Evolutionary conservation across 2,797 vertebrate genomes (phyloP).

Genomic region (Enteromius trimaculatus): DNA sequence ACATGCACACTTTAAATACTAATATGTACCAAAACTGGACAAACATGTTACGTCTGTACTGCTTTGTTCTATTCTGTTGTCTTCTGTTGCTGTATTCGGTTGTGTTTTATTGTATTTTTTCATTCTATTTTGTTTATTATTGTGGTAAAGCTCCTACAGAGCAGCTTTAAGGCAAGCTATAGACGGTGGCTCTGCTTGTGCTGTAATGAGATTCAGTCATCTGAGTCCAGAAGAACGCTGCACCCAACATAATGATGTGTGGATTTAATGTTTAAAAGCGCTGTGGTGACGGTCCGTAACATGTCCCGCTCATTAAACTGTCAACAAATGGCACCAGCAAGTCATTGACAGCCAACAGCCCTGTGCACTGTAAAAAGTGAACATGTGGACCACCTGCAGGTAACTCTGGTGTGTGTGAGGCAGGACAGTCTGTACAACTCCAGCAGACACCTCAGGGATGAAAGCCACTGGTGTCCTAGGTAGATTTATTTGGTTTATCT

Average conservation of each 20-base stretch:
- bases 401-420: not conserved
- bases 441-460: not conserved
- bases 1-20: too few relatives aligned
- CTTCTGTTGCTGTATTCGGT: not conserved
- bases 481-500: not conserved
- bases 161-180: not conserved
- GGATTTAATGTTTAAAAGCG: constrained; percentile 42
- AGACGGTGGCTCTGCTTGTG: not conserved
- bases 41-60: not conserved
- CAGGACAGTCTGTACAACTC: not conserved
- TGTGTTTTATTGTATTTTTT: not conserved
- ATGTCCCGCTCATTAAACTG: constrained; percentile 38
- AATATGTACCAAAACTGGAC: too few relatives aligned
- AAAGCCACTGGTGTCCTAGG: not conserved
- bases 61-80: not conserved
- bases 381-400: constrained; percentile 40
- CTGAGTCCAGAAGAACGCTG: constrained; percentile 14
- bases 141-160: not conserved
- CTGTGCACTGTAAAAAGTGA: constrained; percentile 24
- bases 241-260: constrained; percentile 41
- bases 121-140: not conserved
- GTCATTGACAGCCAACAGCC: not conserved
- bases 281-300: constrained; percentile 34
- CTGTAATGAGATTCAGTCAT: constrained; percentile 19
- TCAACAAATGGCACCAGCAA: constrained; percentile 35